These are phyloP conservation scores for Cylindroiulus punctatus DNA, from an alignment of 2,888 invertebrate species.

Conservation along the genomic window DNA sequence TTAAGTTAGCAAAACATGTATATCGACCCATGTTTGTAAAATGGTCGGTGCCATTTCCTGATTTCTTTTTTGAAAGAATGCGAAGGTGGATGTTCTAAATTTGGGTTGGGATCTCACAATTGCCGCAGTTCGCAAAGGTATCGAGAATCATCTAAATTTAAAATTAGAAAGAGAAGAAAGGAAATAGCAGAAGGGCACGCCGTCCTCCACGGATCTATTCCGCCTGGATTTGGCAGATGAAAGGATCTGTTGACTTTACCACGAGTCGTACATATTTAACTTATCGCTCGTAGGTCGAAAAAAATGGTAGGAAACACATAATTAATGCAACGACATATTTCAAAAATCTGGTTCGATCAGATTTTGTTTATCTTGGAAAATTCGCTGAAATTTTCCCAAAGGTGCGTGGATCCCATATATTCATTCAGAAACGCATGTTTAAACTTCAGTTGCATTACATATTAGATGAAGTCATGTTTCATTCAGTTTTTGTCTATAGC, in stretches of 20 bases:
- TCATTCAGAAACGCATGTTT: neutral
- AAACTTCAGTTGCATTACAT: neutral
- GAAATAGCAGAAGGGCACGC: neutral
- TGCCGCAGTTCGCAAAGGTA: neutral
- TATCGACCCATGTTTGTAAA: no score
- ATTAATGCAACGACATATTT: neutral
- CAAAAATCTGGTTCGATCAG: neutral
- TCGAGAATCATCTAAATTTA: neutral
- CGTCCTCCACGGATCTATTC: constrained; percentile 3
- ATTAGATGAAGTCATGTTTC: neutral
- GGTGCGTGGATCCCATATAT: no score
- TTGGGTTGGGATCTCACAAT: neutral
- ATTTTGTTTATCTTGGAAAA: neutral
- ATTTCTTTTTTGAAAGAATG: neutral
- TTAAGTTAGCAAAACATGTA: no score
- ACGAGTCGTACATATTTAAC: constrained; percentile 3
- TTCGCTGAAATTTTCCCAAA: neutral
- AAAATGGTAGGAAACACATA: neutral
- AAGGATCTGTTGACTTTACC: constrained; percentile 25
- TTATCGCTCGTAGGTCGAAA: neutral
- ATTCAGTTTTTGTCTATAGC: no score
- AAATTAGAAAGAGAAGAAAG: constrained; percentile 4
- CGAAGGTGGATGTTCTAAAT: neutral
- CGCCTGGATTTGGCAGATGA: constrained; percentile 2
- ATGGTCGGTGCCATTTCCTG: neutral